A percentile compares a stretch with the other conserved stretches of the same genome.
phyloP scores from a whole-genome alignment of 2,888 invertebrate genomes.

The Drosophila cognata region DNA sequence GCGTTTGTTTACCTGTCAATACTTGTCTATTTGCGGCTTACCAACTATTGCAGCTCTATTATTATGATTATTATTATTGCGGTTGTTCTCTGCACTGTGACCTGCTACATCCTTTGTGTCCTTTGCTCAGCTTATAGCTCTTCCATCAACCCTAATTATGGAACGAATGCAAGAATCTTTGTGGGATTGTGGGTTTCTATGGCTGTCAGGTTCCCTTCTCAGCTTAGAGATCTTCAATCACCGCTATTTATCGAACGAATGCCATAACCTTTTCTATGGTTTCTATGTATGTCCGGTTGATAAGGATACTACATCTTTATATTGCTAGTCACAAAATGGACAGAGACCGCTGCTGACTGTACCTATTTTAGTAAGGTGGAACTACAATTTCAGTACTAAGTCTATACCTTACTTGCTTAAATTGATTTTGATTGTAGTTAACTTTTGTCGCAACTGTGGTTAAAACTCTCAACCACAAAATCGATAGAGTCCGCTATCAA shows the following conservation, averaged over 20 bases:
- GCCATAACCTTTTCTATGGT: not conserved
- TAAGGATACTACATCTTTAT: not conserved
- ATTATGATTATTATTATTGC: not conserved
- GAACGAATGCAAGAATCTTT: not conserved
- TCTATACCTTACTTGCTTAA: too few relatives aligned
- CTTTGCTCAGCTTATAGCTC: not conserved
- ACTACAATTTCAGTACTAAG: too few relatives aligned
- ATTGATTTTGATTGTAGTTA: not conserved
- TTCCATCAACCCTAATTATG: not conserved
- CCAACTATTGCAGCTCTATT: conserved; percentile 7
- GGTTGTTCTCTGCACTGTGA: not conserved
- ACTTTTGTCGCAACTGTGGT: conserved; percentile 25
- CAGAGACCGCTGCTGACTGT: not conserved
- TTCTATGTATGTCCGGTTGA: not conserved
- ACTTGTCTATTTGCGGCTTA: conserved; percentile 35
- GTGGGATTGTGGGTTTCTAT: not conserved
- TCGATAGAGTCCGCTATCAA: not conserved
- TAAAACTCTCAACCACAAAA: conserved; percentile 2
- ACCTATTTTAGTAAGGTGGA: too few relatives aligned
- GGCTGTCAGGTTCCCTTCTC: not conserved
- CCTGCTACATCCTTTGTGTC: not conserved
- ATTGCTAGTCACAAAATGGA: not conserved
- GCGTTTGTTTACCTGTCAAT: conserved; percentile 27
- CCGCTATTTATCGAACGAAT: not conserved
- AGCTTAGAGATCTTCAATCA: not conserved